Evolutionary conservation across 1,140 invertebrate genomes (phyloP).

Genomic region (Hylyphantes graminicola): DNA sequence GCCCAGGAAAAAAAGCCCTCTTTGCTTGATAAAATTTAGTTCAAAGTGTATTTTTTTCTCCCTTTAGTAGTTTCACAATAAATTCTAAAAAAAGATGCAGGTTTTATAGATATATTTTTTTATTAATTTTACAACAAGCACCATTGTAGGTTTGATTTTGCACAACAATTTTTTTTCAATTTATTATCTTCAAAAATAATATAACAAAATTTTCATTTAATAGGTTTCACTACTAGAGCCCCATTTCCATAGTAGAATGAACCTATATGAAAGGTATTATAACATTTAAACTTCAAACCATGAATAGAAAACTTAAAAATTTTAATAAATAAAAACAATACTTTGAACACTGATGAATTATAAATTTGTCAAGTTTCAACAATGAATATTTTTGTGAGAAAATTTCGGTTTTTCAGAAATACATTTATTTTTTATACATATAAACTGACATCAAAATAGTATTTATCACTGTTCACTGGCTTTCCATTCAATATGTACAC

Average conservation of each 20-base stretch:
- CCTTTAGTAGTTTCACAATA: not conserved
- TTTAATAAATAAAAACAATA: no score
- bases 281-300: no score
- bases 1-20: not conserved
- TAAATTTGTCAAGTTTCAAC: no score
- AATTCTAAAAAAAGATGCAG: not conserved
- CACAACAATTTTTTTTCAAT: slow-evolving; percentile 12
- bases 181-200: not conserved
- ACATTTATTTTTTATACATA: no score
- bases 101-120: slow-evolving; percentile 23
- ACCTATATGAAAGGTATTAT: not conserved
- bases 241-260: slow-evolving; percentile 27
- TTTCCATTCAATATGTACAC: no score
- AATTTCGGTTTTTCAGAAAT: no score
- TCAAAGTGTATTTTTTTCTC: not conserved
- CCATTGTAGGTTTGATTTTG: slow-evolving; percentile 22
- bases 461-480: no score
- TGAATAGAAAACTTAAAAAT: no score
- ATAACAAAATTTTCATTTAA: slow-evolving; percentile 10
- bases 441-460: no score
- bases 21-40: not conserved
- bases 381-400: no score
- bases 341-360: no score
- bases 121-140: slow-evolving; percentile 43
- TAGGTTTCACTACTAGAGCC: slow-evolving; percentile 51